Conservation (phyloP, 2,888 invertebrate genomes). For the Leptodirus hochenwartii region DNA sequence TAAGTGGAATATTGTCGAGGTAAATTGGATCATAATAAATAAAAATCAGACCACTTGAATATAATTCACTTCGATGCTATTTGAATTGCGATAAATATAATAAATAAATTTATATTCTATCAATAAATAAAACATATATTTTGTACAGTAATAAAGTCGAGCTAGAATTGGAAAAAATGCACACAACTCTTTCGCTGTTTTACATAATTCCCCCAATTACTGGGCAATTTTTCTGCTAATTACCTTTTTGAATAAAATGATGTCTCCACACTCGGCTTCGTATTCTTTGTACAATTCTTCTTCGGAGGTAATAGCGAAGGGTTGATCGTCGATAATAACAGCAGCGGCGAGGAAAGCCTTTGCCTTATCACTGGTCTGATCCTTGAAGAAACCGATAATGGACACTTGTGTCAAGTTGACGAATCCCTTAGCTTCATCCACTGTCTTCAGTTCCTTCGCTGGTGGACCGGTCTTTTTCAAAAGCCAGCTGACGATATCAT, state of each 20-base stretch:
- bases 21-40: no score
- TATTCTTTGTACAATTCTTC: constrained; percentile 64
- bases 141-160: constrained; percentile 4
- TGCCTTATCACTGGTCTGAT: constrained; percentile 58
- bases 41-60: constrained; percentile 3
- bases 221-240: constrained; percentile 16
- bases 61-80: background rate
- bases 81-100: background rate
- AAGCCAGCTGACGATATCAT: constrained; percentile 87
- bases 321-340: constrained; percentile 64
- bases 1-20: no score
- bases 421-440: constrained; percentile 69
- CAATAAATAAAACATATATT: no score
- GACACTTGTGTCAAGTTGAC: constrained; percentile 65
- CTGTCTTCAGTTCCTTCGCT: constrained; percentile 58
- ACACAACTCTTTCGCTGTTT: constrained; percentile 5
- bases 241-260: constrained; percentile 86
- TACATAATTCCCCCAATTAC: constrained; percentile 7
- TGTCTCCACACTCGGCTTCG: constrained; percentile 56
- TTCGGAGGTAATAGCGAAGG: constrained; percentile 71
- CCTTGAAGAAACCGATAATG: constrained; percentile 81
- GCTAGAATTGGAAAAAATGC: constrained; percentile 4
- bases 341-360: constrained; percentile 73
- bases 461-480: constrained; percentile 95
- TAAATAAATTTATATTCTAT: no score